Evolutionary conservation across 2,797 vertebrate species (phyloP), one percentile per base, ranked within the genome.

Genomic region (Delichon dasypus): DNA sequence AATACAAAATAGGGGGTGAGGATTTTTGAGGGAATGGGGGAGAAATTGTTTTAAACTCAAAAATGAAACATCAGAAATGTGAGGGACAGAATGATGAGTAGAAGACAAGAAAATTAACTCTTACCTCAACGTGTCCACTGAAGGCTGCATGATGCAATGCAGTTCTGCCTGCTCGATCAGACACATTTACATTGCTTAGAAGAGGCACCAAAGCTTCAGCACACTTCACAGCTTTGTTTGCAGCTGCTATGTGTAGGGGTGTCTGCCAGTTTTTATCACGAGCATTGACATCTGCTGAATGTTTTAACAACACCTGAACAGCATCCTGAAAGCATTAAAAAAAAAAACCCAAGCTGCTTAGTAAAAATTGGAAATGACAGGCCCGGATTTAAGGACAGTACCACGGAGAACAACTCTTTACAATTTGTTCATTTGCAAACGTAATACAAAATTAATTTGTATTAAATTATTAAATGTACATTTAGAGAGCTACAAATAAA

Each of bases 201-300:
- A 99, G 98, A 67, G 99, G 99, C 60, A 99, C 99, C 62, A 99
- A 98, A 60, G 99, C 99, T 97, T 99, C 99, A 4, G 99, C 99
- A 38, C 99, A 99, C 97, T 99, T 99, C 72, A 99, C 98, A 25
- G 99, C 99, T 98, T 99, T 99, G 90, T 99, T 99, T 88, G 99
- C 99, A 47, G 99, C 99, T 17, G 99, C 99, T 91, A 99, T 99
- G 96, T 99, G 99, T 76, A 99, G 97, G 11, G 99, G 99, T 29
- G 99, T 99, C 98, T 99, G 99, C 99, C 99, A 99, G 94, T 99
- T 99, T 97, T 99, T 99, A 94, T 99, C 99, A 92, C 99, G 98
- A 60, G 99, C 99, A 62, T 99, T 99, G 64, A 99, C 99, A 88
- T 99, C 99, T 1, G 99, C 99, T 62, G 99, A 99, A 98, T 99